A percentile compares a stretch with the other conserved stretches of the same genome.
These are phyloP conservation scores for Parapristionchus giblindavisi DNA, from an alignment of 2,888 invertebrate genomes.

Conservation along the genomic window DNA sequence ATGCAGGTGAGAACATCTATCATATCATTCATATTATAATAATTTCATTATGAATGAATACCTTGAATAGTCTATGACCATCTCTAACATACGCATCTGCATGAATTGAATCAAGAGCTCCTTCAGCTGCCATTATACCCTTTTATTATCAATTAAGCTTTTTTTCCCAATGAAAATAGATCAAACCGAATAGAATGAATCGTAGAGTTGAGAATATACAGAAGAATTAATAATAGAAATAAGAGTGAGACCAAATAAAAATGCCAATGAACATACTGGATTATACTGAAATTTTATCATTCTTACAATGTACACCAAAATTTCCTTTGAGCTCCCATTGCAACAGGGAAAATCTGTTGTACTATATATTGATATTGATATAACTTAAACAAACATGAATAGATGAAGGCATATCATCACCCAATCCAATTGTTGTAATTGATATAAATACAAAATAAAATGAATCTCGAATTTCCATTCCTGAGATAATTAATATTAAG, in stretches of 20 bases:
- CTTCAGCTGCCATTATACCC: conserved; percentile 27
- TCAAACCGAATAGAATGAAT: conserved; percentile 46
- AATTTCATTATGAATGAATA: too few relatives aligned
- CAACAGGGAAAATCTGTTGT: background rate
- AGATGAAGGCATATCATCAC: conserved; percentile 56
- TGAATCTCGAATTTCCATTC: too few relatives aligned
- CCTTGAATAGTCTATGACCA: conserved; percentile 32
- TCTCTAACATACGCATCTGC: conserved; percentile 6
- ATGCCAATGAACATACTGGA: conserved; percentile 53
- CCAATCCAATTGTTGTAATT: conserved; percentile 58
- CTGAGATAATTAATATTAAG: too few relatives aligned
- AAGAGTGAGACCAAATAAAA: conserved; percentile 56
- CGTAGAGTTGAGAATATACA: conserved; percentile 55
- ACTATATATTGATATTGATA: background rate
- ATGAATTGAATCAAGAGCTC: conserved; percentile 33
- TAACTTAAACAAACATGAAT: background rate
- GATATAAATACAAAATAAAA: conserved; percentile 60
- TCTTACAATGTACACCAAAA: background rate
- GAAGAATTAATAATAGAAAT: conserved; percentile 59
- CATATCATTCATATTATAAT: background rate
- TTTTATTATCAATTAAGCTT: background rate
- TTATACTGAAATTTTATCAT: conserved; percentile 49
- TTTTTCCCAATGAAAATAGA: background rate
- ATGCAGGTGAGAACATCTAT: background rate
- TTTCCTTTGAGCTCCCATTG: background rate